A percentile compares a stretch with the other conserved stretches of the same genome.
Evolutionary conservation across 2,797 vertebrate genomes (phyloP).

Genomic region (Tapirus indicus): DNA sequence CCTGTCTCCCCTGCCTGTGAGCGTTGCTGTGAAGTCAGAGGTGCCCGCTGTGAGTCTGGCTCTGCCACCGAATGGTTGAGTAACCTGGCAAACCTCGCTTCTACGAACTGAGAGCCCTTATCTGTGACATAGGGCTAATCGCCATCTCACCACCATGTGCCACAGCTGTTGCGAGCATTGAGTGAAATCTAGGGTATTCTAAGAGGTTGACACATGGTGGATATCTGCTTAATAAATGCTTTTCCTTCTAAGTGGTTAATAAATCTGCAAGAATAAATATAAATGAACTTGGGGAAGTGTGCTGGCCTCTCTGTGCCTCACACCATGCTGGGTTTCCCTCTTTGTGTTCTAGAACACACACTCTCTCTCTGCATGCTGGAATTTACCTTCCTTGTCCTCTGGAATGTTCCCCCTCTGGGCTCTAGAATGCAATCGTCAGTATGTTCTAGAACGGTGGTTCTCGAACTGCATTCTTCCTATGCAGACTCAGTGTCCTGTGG

Average conservation of each 20-base stretch:
- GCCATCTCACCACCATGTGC: accelerated
- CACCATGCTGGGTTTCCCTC: background rate
- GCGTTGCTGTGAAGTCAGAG: background rate
- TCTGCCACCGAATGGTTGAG: accelerated
- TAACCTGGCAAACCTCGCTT: background rate
- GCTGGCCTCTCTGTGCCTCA: background rate
- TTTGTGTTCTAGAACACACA: background rate
- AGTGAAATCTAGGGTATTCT: background rate
- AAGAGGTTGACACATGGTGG: background rate
- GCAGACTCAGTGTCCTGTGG: accelerated
- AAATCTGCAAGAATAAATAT: background rate
- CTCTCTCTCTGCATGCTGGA: too few relatives aligned
- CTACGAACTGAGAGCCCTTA: background rate
- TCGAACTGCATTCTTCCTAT: background rate
- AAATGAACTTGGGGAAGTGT: background rate
- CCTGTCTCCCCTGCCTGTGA: accelerated
- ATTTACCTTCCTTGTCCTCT: background rate
- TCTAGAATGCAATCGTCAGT: background rate
- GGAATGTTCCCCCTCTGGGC: background rate
- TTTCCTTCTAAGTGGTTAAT: background rate
- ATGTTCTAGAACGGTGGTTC: background rate
- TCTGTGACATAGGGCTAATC: accelerated
- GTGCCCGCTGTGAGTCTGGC: background rate
- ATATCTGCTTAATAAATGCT: background rate
- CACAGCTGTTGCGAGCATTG: background rate